Base-by-base conservation (phyloP, 1,140 invertebrate genomes). In the Neotoxoptera formosana region DNA sequence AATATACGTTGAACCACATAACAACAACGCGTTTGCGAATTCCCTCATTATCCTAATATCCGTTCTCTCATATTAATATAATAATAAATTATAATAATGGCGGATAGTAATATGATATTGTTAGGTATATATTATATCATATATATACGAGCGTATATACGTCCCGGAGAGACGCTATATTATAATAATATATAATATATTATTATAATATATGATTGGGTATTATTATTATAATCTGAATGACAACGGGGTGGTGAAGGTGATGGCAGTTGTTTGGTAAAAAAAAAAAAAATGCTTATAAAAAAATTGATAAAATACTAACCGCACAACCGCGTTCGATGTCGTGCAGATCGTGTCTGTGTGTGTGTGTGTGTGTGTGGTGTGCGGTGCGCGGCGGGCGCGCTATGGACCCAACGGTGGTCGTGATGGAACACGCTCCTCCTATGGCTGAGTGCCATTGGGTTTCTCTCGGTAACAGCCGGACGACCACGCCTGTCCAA, bases 371-470 rank as follows among this genome's bases (percentile, higher is more conserved):
- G 36, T 84, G 83, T 25, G 83, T 7, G 23, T 2, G 23, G 84
- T 48, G 30, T n/a, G 45, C 30, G 45, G 25, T 41, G 84, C n/a
- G 87, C 34, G 48, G 30, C 48, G 48, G 48, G 30, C 48, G 30
- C 48, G 48, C 25, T 56, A 17, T 25, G 88, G 25, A 83, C 76
- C 91, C 91, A 84, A 92, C 76, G 47, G 76, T 56, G 51, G 48
- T 34, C 76, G 34, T 48, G 21, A 84, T 23, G 91, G 36, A 93
- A 56, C 48, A 93, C 81, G 91, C 91, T 93, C 91, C 91, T 84
- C 91, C 91, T 93, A 86, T 84, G 81, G 34, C 47, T 14, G 48
- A 34, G 81, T 53, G 47, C 91, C 91, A 93, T 93, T 93, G 91
- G 91, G 76, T 51, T 86, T 48, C 76, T 53, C 91, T 36, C 48